Evolutionary conservation across 2,797 vertebrate genomes (phyloP), one percentile per base, ranked within the genome.

Genomic region (Micropoecilia bifurca): DNA sequence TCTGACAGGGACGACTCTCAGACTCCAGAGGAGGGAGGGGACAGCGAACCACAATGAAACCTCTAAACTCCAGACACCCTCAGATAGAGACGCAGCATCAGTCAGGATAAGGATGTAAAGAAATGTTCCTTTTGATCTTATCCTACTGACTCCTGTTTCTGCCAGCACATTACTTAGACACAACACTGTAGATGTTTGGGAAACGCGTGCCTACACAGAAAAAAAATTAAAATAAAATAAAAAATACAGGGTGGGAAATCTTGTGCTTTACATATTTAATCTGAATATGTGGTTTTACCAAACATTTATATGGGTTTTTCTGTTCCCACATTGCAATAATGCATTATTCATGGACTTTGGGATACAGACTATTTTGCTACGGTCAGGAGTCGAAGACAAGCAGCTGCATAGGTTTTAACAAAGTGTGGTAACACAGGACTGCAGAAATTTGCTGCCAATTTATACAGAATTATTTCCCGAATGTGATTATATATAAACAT

Each of bases 91-190:
- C 72, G 76, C 57, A 80, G 75, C 74, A 20, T 77, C 76, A 73
- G 89, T 94, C 82, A 91, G 93, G 95, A 90, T 91, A 79, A 90
- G 91, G 95, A 94, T 80, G 39, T 83, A 80, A 91, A 91, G 77
- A 92, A 87, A 79, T 89, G 74, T 85, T 94, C 93, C 94, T 76
- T 89, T 92, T 87, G 85, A 94, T 94, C 95, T 87, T 89, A 83
- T 90, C 87, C 92, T 96, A 90, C 81, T 89, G 93, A 95, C 90
- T 95, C 86, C 89, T 93, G 86, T 94, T 92, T 94, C 90, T 95
- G 94, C 94, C 97, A 98, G 98, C 97, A 99, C 97, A 97, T 97
- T 95, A 97, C 95, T 96, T 98, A 97, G 97, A 99, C 99, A 99
- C 98, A 97, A 98, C 97, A 99, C 99, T 99, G 99, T 99, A 99